A percentile compares a stretch with the other conserved stretches of the same genome.
phyloP scores from a whole-genome alignment of 2,888 invertebrate genomes.

The Apantesis nais region DNA sequence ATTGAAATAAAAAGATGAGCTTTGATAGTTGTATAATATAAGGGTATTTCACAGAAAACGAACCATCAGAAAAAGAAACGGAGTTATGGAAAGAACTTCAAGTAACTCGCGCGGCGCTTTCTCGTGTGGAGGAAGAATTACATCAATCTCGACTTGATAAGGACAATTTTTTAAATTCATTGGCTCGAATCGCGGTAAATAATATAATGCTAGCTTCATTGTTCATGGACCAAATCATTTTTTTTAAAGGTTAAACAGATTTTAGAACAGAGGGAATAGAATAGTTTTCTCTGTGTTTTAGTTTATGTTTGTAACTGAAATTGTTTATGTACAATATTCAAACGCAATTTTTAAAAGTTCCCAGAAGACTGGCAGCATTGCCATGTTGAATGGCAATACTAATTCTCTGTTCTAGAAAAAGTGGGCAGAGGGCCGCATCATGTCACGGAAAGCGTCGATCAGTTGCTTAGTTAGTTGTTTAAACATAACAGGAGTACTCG shows the following conservation, averaged over 20 bases:
- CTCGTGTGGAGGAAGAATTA: constrained; percentile 72
- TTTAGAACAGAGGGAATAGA: not conserved
- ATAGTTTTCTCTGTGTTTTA: not conserved
- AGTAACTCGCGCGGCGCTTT: constrained; percentile 63
- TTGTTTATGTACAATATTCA: not conserved
- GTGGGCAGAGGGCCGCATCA: too few relatives aligned
- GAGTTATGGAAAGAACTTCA: constrained; percentile 82
- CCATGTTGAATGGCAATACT: too few relatives aligned
- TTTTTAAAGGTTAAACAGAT: not conserved
- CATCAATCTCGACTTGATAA: constrained; percentile 77
- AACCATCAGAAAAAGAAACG: constrained; percentile 78
- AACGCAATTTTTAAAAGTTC: not conserved
- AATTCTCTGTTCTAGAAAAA: too few relatives aligned
- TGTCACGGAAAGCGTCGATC: too few relatives aligned
- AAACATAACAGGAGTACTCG: too few relatives aligned
- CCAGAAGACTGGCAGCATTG: too few relatives aligned
- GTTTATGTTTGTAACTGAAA: not conserved
- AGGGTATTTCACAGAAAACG: constrained; percentile 58
- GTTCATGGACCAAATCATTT: not conserved
- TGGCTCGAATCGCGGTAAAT: constrained; percentile 79
- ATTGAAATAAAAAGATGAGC: not conserved
- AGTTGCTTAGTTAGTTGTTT: too few relatives aligned
- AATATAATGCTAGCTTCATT: not conserved
- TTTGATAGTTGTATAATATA: not conserved
- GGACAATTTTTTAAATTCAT: constrained; percentile 77